phyloP scores from a whole-genome alignment of 2,113 vertebrate genomes.

The Colius striatus region DNA sequence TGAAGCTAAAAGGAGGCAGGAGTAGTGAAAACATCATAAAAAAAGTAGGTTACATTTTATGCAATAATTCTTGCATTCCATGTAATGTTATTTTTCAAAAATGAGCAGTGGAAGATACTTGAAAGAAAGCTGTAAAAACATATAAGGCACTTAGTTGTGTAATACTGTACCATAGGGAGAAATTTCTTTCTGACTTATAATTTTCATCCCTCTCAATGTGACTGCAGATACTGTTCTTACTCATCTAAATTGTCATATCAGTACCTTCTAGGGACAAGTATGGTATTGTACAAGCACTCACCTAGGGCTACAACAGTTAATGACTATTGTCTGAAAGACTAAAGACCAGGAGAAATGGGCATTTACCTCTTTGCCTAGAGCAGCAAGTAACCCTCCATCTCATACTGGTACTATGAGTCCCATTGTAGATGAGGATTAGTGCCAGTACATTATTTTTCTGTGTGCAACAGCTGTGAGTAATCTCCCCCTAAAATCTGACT shows the following conservation, averaged over 20 bases:
- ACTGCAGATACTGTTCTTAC: conserved; percentile 9
- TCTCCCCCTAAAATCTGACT: conserved; percentile 17
- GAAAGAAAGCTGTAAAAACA: conserved; percentile 21
- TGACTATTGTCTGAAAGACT: conserved; percentile 3
- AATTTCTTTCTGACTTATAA: conserved; percentile 51
- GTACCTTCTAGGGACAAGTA: conserved; percentile 42
- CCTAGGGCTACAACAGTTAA: conserved; percentile 17
- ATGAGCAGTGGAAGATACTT: background rate
- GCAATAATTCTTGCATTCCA: background rate
- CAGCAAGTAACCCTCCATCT: background rate
- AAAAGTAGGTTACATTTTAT: background rate
- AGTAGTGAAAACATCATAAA: background rate
- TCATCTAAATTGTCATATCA: conserved; percentile 36
- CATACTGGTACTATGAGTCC: background rate
- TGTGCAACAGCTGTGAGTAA: conserved; percentile 39
- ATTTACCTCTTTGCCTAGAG: conserved; percentile 6
- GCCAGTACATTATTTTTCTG: background rate
- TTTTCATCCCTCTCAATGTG: conserved; percentile 34
- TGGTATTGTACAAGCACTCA: background rate
- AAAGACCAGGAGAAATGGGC: background rate
- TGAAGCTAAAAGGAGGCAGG: background rate
- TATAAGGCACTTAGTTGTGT: background rate
- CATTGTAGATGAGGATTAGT: background rate
- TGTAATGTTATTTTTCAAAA: background rate
- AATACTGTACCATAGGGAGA: conserved; percentile 36